These are phyloP conservation scores for Cyanistes caeruleus DNA, from an alignment of 2,113 vertebrate species.

Conservation along the genomic window DNA sequence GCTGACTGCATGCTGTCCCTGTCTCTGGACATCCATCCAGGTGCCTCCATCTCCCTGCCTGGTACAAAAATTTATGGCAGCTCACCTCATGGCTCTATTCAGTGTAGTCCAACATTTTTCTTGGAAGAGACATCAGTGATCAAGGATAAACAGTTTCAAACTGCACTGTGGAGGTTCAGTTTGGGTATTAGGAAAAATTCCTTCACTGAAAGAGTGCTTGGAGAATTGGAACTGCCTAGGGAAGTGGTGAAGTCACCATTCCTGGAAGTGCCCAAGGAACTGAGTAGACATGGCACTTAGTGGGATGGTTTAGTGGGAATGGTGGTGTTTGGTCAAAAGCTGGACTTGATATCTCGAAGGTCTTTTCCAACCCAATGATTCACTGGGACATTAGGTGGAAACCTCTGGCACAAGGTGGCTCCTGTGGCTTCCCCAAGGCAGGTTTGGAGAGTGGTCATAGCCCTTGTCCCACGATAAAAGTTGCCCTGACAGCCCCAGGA, in stretches of 20 bases:
- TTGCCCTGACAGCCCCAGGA: not conserved
- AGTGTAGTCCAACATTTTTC: not conserved
- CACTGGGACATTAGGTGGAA: not conserved
- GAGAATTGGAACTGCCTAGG: not conserved
- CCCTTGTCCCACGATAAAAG: not conserved
- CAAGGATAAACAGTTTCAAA: not conserved
- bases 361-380: not conserved
- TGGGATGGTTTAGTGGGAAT: not conserved
- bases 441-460: not conserved
- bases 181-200: not conserved
- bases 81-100: not conserved
- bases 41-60: not conserved
- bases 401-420: not conserved
- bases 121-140: not conserved
- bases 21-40: not conserved
- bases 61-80: not conserved
- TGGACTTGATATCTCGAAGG: not conserved
- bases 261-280: not conserved
- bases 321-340: not conserved
- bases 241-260: not conserved
- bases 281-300: not conserved
- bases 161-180: not conserved
- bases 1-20: accelerated
- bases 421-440: not conserved
- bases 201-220: not conserved